Base-by-base conservation (phyloP, 2,113 vertebrate species). In the Euleptes europaea region DNA sequence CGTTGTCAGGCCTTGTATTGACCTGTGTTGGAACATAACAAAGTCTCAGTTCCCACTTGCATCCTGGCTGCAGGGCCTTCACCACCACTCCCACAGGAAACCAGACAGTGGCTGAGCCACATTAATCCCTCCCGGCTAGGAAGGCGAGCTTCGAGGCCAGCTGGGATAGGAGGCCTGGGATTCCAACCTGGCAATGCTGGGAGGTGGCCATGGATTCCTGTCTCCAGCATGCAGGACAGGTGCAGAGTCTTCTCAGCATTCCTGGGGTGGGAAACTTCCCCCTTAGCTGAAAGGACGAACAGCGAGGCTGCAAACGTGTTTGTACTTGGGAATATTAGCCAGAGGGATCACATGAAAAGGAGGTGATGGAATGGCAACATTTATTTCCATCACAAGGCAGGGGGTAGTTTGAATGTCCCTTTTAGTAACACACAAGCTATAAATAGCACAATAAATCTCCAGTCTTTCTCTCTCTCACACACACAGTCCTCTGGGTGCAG, bases 371-470 rank as follows among this genome's bases (percentile, higher is more conserved):
- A 70, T 49, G 75, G 19, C 73, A 88, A 90, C 0, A 2, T 74
- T 83, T 2, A 7, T 51, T 0, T 89, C 79, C 73, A 86, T 88
- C 63, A 10, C 21, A 3, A 1, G 7, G 33, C 33, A 51, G 40
- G 80, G 87, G 38, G 82, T 84, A 73, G 63, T 38, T 15, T 17
- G 75, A 89, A 60, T 84, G 88, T 87, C 90, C 86, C 89, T 92
- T 89, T 94, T 87, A 88, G 86, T 91, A 91, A 84, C 67, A 87
- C 87, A 89, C 91, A 80, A n/a, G 84, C 90, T 93, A 93, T 94
- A 94, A 93, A 94, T 90, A 87, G 89, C 87, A 86, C 84, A 85
- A 85, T 87, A 92, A 92, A 92, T 92, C 91, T 91, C 90, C 86
- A 72, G 51, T 73, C 15, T 7, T 17, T 23, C 19, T 42, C 54